Evolutionary conservation across 2,797 vertebrate species (phyloP).

Genomic region (Gobionotothen gibberifrons): DNA sequence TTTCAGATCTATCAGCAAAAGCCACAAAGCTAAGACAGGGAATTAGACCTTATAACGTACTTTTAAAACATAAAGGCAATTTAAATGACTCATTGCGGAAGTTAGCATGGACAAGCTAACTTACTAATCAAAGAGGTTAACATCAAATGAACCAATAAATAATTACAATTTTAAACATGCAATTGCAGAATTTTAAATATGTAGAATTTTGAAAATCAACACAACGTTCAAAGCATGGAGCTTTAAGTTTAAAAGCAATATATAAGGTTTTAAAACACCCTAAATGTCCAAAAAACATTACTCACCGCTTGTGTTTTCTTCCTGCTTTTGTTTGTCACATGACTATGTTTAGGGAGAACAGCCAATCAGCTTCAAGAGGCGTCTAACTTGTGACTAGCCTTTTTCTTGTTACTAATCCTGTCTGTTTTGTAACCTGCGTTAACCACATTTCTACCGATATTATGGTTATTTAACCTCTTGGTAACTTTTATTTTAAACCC

Average conservation of each 20-base stretch:
- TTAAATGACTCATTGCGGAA: background rate
- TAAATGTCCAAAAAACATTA: constrained; percentile 3
- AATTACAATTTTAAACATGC: background rate
- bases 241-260: accelerated
- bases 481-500: background rate
- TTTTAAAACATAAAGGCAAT: background rate
- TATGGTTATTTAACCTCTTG: background rate
- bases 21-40: too few relatives aligned
- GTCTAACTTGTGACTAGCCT: constrained; percentile 42
- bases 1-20: background rate
- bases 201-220: too few relatives aligned
- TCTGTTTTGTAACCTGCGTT: background rate
- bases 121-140: background rate
- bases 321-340: constrained; percentile 60
- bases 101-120: constrained; percentile 24
- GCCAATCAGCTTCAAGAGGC: constrained; percentile 59
- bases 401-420: background rate
- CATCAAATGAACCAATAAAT: constrained; percentile 13
- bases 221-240: accelerated
- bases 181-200: accelerated
- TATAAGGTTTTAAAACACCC: background rate
- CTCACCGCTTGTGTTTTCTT: constrained; percentile 53
- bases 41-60: accelerated
- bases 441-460: accelerated
- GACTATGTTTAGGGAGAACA: constrained; percentile 21